Evolutionary conservation across 1,140 invertebrate species (phyloP), one percentile per base, ranked within the genome.

Genomic region (Solen grandis): DNA sequence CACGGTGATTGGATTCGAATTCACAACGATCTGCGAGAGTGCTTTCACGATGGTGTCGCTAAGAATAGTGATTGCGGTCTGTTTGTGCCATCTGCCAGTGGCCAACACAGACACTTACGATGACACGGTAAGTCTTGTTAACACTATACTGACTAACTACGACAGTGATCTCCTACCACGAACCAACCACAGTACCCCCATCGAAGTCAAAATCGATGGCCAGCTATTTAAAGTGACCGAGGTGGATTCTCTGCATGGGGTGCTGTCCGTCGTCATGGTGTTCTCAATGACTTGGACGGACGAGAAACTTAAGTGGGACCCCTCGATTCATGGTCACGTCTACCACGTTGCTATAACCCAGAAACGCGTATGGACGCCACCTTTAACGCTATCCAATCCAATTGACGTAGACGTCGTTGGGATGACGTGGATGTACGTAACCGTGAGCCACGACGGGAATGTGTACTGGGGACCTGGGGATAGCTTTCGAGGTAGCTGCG

Each of bases 351-450:
- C n/a, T 13, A 41, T 74, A 3, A 29, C 25, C 0, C 4, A 36
- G 14, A 25, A 59, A 14, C 33, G 62, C 29, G 57, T 74, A 19
- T 74, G 55, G 72, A 60, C 36, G 5, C 72, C 72, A 36, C 14
- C 36, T 19, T 10, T 74, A 3, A 35, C 41, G 14, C 2, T 74
- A 29, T 36, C 55, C 0, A 60, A 16, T 29, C 22, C 33, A n/a
- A 25, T 38, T 35, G 19, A 25, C 16, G 36, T 62, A 25, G 36
- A 74, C 14, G n/a, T 66, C 33, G 22, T 33, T 25, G 29, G 13
- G 13, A 19, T 66, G 36, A 19, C 10, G 36, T n/a, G 2, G 19
- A 13, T 38, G 63, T 41, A 41, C 22, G 63, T 66, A 3, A 66
- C 13, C 4, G 25, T 16, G 10, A 38, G 10, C 22, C 31, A 19